These are phyloP conservation scores for Pachycephus smyrnensis DNA, from an alignment of 2,888 invertebrate species.

Conservation along the genomic window DNA sequence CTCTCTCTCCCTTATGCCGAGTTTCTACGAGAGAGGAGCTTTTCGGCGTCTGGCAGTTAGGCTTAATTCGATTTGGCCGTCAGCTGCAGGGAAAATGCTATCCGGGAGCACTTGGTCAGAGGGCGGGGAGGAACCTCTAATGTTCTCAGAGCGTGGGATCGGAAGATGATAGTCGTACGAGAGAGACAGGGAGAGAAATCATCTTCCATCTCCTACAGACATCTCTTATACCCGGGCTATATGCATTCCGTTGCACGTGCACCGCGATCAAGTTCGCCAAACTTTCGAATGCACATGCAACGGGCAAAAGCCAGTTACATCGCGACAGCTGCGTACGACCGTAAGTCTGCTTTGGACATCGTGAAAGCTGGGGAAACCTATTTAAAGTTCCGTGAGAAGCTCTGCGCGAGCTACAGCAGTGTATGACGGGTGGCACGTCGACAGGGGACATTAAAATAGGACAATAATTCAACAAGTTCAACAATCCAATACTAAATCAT, in stretches of 20 bases:
- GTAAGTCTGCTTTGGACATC: background rate
- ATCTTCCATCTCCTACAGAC: background rate
- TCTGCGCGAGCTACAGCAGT: background rate
- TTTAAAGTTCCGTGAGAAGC: background rate
- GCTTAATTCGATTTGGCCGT: background rate
- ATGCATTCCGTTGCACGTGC: background rate
- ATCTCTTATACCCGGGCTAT: background rate
- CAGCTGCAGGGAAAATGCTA: constrained; percentile 12
- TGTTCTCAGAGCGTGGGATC: constrained; percentile 52
- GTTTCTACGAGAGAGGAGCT: background rate
- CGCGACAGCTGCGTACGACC: constrained; percentile 8
- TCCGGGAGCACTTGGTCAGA: constrained; percentile 31
- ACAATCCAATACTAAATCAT: background rate
- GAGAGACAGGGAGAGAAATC: background rate
- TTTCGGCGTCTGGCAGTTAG: constrained; percentile 1
- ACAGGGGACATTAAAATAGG: background rate
- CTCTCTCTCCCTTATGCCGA: background rate
- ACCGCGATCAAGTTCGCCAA: background rate
- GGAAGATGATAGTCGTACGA: constrained; percentile 7
- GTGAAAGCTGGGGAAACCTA: background rate
- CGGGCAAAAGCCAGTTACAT: background rate
- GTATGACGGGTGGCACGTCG: background rate
- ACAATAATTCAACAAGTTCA: background rate
- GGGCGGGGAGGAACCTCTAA: constrained; percentile 50
- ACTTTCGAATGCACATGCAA: background rate